These are phyloP conservation scores for Cygnus atratus DNA, from an alignment of 2,113 vertebrate genomes.

Conservation along the genomic window DNA sequence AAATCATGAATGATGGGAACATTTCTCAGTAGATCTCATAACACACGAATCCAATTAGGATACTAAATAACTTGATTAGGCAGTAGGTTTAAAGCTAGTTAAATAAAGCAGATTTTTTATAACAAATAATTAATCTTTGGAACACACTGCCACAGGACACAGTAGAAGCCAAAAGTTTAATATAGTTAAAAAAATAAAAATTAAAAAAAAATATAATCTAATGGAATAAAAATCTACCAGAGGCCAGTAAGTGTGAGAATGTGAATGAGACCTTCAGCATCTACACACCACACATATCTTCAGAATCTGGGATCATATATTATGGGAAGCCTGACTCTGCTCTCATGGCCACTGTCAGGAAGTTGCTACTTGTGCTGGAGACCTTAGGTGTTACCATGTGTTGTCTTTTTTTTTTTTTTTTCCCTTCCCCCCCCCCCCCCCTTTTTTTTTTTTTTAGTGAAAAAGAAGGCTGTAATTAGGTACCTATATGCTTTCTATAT, in stretches of 20 bases:
- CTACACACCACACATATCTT: neutral
- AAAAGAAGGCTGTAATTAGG: neutral
- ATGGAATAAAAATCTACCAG: neutral
- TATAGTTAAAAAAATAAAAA: neutral
- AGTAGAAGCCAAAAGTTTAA: neutral
- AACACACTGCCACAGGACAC: neutral
- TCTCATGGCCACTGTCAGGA: neutral
- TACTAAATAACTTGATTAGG: neutral
- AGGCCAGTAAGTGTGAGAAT: neutral
- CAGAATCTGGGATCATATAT: neutral
- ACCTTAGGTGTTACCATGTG: neutral
- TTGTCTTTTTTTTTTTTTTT: neutral
- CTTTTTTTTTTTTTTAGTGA: neutral
- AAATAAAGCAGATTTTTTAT: neutral
- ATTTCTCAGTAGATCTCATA: neutral
- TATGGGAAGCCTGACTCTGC: rapidly evolving
- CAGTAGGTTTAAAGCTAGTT: neutral
- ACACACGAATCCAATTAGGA: neutral
- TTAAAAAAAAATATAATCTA: neutral
- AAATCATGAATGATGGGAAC: neutral
- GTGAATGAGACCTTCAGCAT: neutral
- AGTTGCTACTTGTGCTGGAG: neutral
- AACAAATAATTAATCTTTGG: neutral
- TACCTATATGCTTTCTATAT: neutral
- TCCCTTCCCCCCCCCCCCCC: too few relatives aligned